Evolutionary conservation across 1,140 invertebrate genomes (phyloP).

Genomic region (Chymomyza costata): DNA sequence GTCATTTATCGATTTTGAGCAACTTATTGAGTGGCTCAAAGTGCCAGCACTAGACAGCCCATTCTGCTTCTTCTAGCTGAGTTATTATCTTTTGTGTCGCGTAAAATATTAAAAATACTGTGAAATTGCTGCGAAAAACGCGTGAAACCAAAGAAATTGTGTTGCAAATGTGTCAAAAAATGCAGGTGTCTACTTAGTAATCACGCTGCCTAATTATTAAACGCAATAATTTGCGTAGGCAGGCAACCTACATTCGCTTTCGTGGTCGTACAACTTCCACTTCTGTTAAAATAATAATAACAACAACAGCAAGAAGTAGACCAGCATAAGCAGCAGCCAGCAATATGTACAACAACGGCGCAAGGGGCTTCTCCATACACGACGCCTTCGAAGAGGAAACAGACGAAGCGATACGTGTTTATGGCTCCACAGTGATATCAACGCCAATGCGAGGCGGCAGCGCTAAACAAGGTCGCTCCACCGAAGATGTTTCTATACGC

Average conservation of each 20-base stretch:
- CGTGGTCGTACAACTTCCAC: conserved; percentile 30
- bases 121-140: conserved; percentile 37
- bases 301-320: conserved; percentile 32
- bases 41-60: no score
- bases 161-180: conserved; percentile 30
- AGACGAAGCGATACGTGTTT: conserved; percentile 85
- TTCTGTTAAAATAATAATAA: conserved; percentile 12
- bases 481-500: conserved; percentile 73
- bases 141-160: conserved; percentile 12
- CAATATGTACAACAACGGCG: conserved; percentile 57
- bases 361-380: conserved; percentile 82
- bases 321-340: conserved; percentile 24
- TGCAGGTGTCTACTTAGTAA: conserved; percentile 29
- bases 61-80: no score
- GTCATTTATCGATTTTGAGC: no score
- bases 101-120: conserved; percentile 44
- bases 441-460: conserved; percentile 76
- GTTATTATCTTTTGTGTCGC: conserved; percentile 51
- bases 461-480: conserved; percentile 71
- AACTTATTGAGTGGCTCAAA: no score
- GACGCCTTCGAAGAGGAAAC: conserved; percentile 89
- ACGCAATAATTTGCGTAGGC: conserved; percentile 39
- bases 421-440: conserved; percentile 81
- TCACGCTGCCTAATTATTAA: conserved; percentile 16
- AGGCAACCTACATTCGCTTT: conserved; percentile 31